These are phyloP conservation scores for Proterorhinus semilunaris DNA, from an alignment of 2,113 vertebrate genomes.

Conservation along the genomic window DNA sequence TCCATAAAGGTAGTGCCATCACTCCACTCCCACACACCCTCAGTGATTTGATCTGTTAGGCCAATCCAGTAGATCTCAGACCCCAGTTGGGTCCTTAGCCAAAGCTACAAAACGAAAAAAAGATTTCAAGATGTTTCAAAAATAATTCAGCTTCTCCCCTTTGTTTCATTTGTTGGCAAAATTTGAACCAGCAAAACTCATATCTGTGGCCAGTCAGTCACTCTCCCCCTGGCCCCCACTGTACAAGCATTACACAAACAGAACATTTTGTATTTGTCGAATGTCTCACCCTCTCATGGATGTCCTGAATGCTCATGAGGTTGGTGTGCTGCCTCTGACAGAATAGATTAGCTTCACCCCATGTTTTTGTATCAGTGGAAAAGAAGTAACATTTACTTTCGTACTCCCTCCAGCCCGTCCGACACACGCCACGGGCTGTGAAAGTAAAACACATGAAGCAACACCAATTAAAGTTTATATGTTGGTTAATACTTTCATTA, in stretches of 20 bases:
- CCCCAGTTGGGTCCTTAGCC: constrained; percentile 73
- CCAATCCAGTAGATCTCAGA: constrained; percentile 73
- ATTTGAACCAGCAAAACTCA: no score
- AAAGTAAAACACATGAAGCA: constrained; percentile 5
- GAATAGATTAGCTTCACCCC: constrained; percentile 61
- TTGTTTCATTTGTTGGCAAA: background rate
- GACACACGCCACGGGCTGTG: constrained; percentile 64
- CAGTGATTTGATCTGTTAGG: constrained; percentile 66
- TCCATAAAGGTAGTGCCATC: constrained; percentile 64
- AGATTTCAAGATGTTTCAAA: background rate
- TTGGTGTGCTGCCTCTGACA: constrained; percentile 57
- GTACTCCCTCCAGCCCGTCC: constrained; percentile 69
- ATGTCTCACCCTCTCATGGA: constrained; percentile 72
- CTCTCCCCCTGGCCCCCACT: no score
- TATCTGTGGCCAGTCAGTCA: no score
- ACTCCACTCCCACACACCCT: constrained; percentile 74
- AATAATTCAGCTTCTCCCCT: background rate
- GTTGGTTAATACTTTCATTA: no score
- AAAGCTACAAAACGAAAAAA: constrained; percentile 51
- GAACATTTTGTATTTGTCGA: background rate
- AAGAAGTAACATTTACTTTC: constrained; percentile 74
- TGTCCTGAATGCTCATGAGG: constrained; percentile 74
- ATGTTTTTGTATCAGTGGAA: constrained; percentile 61
- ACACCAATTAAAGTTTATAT: no score
- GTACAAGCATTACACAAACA: background rate